Evolutionary conservation across 2,113 vertebrate genomes (phyloP).

Genomic region (Gambusia holbrooki): DNA sequence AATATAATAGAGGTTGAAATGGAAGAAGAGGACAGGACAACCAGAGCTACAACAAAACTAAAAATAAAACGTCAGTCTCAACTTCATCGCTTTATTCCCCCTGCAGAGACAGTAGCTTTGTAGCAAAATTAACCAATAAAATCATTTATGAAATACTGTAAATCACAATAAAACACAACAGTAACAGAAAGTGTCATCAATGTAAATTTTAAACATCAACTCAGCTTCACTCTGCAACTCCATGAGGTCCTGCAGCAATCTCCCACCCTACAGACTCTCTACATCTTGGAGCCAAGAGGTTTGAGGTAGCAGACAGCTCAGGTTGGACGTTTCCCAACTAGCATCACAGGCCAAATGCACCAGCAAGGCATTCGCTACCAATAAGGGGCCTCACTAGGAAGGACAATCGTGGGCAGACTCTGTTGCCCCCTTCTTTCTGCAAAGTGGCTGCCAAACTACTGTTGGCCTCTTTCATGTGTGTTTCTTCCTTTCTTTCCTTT

Average conservation of each 20-base stretch:
- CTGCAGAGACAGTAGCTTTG: too few species aligned
- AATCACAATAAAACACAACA: too few species aligned
- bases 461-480: constrained; percentile 16
- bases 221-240: constrained; percentile 12
- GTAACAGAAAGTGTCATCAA: too few species aligned
- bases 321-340: constrained; percentile 48
- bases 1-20: too few species aligned
- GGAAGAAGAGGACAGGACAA: too few species aligned
- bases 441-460: constrained; percentile 34
- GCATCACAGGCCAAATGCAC: constrained; percentile 33
- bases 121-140: too few species aligned
- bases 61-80: too few species aligned
- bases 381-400: constrained; percentile 19
- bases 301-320: constrained; percentile 31
- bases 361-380: constrained; percentile 37
- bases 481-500: not conserved
- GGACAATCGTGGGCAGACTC: constrained; percentile 48
- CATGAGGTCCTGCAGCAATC: constrained; percentile 7
- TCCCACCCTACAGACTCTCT: constrained; percentile 4
- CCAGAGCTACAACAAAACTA: too few species aligned
- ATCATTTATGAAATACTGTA: too few species aligned
- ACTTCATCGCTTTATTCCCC: too few species aligned
- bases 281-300: constrained; percentile 35
- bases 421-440: constrained; percentile 37
- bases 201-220: constrained; percentile 1